Evolutionary conservation across 2,797 vertebrate species (phyloP).

Genomic region (Pseudotriccus pelzelni): DNA sequence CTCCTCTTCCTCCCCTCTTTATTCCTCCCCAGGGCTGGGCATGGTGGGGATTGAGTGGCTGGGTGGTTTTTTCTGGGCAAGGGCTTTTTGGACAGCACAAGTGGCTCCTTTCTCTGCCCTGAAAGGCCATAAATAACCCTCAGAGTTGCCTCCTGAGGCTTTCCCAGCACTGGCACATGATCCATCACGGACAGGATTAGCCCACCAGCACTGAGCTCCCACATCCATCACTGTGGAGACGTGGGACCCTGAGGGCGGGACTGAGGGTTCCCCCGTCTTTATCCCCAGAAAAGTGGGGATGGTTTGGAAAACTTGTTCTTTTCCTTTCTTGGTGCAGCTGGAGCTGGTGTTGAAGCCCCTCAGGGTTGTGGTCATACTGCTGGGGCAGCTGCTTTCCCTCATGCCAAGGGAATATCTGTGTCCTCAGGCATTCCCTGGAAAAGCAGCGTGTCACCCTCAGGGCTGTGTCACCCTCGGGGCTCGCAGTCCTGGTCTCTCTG

Average conservation of each 20-base stretch:
- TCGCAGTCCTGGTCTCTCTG: background rate
- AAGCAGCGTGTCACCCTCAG: fast-evolving
- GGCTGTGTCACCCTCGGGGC: background rate
- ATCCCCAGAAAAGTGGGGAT: background rate
- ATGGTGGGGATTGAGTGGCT: fast-evolving
- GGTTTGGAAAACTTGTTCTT: background rate
- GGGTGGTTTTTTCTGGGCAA: background rate
- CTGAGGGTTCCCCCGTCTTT: fast-evolving
- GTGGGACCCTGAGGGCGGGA: fast-evolving
- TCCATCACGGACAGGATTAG: background rate
- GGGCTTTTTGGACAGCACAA: background rate
- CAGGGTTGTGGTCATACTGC: background rate
- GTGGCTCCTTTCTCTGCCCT: background rate
- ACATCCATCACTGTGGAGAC: fast-evolving
- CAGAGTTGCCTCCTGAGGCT: background rate
- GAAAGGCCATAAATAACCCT: background rate
- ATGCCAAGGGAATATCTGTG: background rate
- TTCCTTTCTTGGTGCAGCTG: background rate
- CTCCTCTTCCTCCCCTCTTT: background rate
- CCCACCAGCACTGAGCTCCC: fast-evolving
- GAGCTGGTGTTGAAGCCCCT: background rate
- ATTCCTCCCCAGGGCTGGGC: fast-evolving
- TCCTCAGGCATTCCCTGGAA: background rate
- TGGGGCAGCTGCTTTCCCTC: background rate
- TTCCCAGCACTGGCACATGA: fast-evolving